A percentile compares a stretch with the other conserved stretches of the same genome.
Conservation (phyloP, 2,888 invertebrate genomes). For the Oscheius sp. region DNA sequence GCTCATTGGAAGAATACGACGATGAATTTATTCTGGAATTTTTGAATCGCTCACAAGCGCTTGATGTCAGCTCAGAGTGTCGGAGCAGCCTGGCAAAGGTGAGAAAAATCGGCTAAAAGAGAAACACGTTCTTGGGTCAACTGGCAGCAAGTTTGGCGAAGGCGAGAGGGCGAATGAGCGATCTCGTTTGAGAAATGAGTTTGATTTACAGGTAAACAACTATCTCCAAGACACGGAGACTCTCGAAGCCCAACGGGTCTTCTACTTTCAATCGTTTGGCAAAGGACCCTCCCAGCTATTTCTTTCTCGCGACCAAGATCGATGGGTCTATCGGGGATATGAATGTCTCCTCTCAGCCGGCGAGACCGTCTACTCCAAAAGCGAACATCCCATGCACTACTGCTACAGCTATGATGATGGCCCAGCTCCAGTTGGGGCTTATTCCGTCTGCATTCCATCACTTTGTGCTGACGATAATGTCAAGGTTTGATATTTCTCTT, state of each 20-base stretch:
- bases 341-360: slow-evolving; percentile 67
- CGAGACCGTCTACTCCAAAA: slow-evolving; percentile 65
- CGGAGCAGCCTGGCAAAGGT: slow-evolving; percentile 53
- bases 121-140: not conserved
- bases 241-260: slow-evolving; percentile 61
- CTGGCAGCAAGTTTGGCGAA: not conserved
- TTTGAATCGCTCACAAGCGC: slow-evolving; percentile 40
- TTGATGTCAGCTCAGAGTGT: slow-evolving; percentile 53
- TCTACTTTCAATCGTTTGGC: slow-evolving; percentile 63
- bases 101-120: slow-evolving; percentile 14
- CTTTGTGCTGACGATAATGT: slow-evolving; percentile 62
- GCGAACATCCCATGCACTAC: slow-evolving; percentile 68
- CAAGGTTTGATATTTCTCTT: slow-evolving; percentile 27
- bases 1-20: slow-evolving; percentile 43
- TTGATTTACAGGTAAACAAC: slow-evolving; percentile 42
- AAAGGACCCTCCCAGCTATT: slow-evolving; percentile 56
- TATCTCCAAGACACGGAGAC: slow-evolving; percentile 63
- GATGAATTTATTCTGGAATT: slow-evolving; percentile 44
- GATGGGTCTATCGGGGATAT: slow-evolving; percentile 66
- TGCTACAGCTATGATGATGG: slow-evolving; percentile 60
- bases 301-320: slow-evolving; percentile 62
- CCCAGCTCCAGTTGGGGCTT: slow-evolving; percentile 34
- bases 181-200: not conserved
- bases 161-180: not conserved
- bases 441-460: slow-evolving; percentile 65